Evolutionary conservation across 2,888 invertebrate species (phyloP), one percentile per base, ranked within the genome.

Genomic region (Pasiphila rectangulata): DNA sequence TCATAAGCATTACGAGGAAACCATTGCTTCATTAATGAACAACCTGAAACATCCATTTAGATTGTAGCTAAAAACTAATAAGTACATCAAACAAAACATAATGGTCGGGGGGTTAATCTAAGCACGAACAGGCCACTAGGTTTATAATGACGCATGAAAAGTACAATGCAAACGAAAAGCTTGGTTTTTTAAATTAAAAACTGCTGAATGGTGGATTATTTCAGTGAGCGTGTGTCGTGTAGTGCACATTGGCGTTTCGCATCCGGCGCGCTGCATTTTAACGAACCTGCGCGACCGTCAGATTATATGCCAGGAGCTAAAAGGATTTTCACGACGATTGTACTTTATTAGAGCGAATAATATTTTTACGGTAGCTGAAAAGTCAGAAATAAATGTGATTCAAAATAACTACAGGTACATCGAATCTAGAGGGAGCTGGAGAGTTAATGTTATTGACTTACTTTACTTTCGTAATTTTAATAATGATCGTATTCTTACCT

Each of bases 241-340:
- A 68, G 70, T 61, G 67, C 70, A 69, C 77, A 76, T 75, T 69
- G 74, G 72, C 73, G 66, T 72, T 70, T 72, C 63, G 75, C 72
- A 79, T 79, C 78, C 78, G 75, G 67, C 65, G 73, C 64, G 70
- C 62, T 78, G 79, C 78, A 80, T 79, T 79, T 78, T 81, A 80
- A 80, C 79, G 80, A 79, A 70, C 57, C 61, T 51, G 52, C 47
- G 49, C 51, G 27, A 49, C 44, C 54, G 49, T 49, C 56, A 46
- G 54, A 56, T 49, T 56, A 53, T 54, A 46, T 32, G 37, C 46
- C 30, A 36, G 27, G 52, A 49, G 57, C 46, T 45, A 17, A 16
- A 41, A 39, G 12, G 35, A 40, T 44, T 43, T 49, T 49, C 27
- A 35, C 43, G 19, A 30, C 29, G 23, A 34, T 25, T 34, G 38